phyloP scores from a whole-genome alignment of 2,888 invertebrate species.

The Lasioglossum figueresi region DNA sequence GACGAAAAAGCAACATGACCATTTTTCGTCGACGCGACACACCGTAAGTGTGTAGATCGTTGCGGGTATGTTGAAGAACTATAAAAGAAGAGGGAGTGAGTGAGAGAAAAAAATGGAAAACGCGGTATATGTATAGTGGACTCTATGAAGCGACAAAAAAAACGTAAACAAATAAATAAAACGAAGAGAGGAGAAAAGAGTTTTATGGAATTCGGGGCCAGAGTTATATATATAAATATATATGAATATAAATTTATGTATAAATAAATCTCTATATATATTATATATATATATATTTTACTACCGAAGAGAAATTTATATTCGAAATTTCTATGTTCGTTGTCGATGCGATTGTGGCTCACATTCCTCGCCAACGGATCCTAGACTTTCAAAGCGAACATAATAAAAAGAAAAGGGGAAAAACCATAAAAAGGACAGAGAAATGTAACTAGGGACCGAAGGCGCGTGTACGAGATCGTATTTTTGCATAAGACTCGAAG shows the following conservation, averaged over 20 bases:
- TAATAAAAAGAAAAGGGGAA: not conserved
- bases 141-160: constrained; percentile 35
- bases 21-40: not conserved
- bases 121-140: constrained; percentile 32
- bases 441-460: constrained; percentile 50
- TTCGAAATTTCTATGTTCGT: constrained; percentile 83
- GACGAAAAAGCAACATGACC: not conserved
- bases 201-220: constrained; percentile 82
- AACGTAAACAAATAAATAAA: constrained; percentile 39
- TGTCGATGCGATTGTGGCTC: constrained; percentile 81
- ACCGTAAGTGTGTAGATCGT: constrained; percentile 47
- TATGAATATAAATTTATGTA: constrained; percentile 61
- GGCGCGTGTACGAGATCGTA: constrained; percentile 70
- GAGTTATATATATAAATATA: constrained; percentile 79
- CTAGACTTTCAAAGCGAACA: constrained; percentile 28
- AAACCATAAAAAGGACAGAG: constrained; percentile 15
- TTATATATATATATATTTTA: constrained; percentile 81
- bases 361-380: constrained; percentile 80
- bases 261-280: constrained; percentile 45
- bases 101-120: not conserved
- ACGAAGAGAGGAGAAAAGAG: constrained; percentile 56
- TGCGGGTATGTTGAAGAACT: constrained; percentile 69
- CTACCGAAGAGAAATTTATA: constrained; percentile 82
- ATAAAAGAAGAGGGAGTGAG: constrained; percentile 3
- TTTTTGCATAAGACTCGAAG: constrained; percentile 74